Conservation (phyloP, 2,797 vertebrate species). For the Smutsia gigantea region DNA sequence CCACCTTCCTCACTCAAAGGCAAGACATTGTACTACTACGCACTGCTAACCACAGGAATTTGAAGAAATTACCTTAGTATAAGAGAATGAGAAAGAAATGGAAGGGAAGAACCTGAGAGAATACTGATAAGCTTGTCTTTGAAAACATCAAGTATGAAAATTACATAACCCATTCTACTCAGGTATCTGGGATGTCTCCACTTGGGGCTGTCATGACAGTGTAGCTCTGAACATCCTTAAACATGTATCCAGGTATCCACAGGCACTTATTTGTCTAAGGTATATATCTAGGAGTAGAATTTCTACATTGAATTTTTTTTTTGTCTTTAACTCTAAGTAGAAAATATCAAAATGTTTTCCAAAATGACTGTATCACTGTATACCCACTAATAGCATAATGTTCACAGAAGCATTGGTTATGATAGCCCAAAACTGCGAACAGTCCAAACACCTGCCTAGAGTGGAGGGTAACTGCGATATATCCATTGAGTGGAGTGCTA, state of each 20-base stretch:
- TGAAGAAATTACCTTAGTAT: not conserved
- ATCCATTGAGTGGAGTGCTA: not conserved
- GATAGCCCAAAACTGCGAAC: not conserved
- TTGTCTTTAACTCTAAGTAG: not conserved
- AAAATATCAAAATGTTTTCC: not conserved
- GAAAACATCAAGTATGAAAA: not conserved
- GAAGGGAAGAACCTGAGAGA: not conserved
- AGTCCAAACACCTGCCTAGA: not conserved
- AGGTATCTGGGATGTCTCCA: not conserved
- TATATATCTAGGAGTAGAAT: not conserved
- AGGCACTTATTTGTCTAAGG: slow-evolving; percentile 14
- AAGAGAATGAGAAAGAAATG: not conserved
- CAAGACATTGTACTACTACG: not conserved
- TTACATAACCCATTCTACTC: not conserved
- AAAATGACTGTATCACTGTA: not conserved
- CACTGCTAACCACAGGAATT: not conserved
- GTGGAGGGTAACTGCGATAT: not conserved
- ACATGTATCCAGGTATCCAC: not conserved
- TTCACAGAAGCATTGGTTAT: not conserved
- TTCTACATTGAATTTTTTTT: not conserved
- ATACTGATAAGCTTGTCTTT: not conserved
- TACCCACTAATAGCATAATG: not conserved
- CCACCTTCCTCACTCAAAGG: not conserved
- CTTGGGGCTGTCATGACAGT: not conserved
- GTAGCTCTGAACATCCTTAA: not conserved